Conservation (phyloP, 1,140 invertebrate genomes). For the Vanessa atalanta region DNA sequence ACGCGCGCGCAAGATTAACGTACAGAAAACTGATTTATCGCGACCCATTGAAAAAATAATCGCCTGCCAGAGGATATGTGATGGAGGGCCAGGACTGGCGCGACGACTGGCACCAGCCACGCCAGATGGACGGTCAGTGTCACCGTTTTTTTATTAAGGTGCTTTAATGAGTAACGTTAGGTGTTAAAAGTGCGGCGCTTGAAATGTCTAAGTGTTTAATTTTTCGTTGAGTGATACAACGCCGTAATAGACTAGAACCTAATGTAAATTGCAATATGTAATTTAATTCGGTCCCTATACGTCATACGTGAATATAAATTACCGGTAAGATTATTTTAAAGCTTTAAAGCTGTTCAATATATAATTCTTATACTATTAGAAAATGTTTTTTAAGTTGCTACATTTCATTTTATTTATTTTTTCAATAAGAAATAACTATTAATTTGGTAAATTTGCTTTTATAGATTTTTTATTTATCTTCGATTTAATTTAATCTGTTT, state of each 20-base stretch:
- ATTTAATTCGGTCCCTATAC: not conserved
- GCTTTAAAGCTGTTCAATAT: not conserved
- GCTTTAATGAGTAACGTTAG: slow-evolving; percentile 12
- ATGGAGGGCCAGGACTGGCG: slow-evolving; percentile 78
- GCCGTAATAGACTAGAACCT: not conserved
- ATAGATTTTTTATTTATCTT: too few species aligned
- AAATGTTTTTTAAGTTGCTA: too few species aligned
- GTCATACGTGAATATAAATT: not conserved
- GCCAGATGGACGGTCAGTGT: slow-evolving; percentile 73
- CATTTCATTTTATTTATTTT: too few species aligned
- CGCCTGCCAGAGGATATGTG: slow-evolving; percentile 61
- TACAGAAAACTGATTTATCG: slow-evolving; percentile 75
- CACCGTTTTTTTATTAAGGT: slow-evolving; percentile 18
- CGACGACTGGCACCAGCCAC: slow-evolving; percentile 71
- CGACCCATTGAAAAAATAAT: slow-evolving; percentile 78
- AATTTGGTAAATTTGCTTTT: too few species aligned
- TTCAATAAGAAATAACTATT: too few species aligned
- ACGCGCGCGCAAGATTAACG: slow-evolving; percentile 70
- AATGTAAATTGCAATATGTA: not conserved
- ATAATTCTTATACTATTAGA: not conserved
- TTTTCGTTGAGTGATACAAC: slow-evolving; percentile 8
- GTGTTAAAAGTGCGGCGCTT: slow-evolving; percentile 18
- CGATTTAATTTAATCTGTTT: too few species aligned
- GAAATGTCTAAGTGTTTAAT: slow-evolving; percentile 13
- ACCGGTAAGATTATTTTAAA: not conserved